Conservation (phyloP, 2,888 invertebrate genomes). For the Cryptophagus acutangulus region DNA sequence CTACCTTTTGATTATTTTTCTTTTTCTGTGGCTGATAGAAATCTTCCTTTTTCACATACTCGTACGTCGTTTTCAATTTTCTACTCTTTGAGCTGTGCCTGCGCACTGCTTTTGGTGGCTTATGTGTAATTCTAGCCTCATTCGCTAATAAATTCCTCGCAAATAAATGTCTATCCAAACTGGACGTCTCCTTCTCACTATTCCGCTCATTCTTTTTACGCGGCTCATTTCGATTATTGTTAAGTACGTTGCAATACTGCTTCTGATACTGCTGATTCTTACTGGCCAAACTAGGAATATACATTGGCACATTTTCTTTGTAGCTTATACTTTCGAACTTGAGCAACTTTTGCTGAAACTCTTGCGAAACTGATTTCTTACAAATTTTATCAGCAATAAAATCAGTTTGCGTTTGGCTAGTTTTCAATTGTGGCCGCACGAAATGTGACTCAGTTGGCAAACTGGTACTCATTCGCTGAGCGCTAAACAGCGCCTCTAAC, state of each 20-base stretch:
- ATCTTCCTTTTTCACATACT: conserved; percentile 46
- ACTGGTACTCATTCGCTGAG: conserved; percentile 31
- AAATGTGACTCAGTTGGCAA: conserved; percentile 34
- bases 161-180: conserved; percentile 47
- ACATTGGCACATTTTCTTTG: conserved; percentile 42
- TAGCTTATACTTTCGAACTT: conserved; percentile 39
- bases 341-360: conserved; percentile 45
- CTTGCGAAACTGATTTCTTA: conserved; percentile 38
- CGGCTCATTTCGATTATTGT: conserved; percentile 45
- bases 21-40: conserved; percentile 33
- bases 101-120: conserved; percentile 68
- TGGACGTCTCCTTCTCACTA: conserved; percentile 41
- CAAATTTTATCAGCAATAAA: conserved; percentile 38
- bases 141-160: conserved; percentile 44
- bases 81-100: conserved; percentile 57
- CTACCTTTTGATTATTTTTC: conserved; percentile 26
- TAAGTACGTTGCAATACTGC: conserved; percentile 46
- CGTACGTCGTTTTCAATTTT: conserved; percentile 43
- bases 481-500: conserved; percentile 62
- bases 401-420: conserved; percentile 46
- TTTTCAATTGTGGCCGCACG: conserved; percentile 36
- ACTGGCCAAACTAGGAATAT: conserved; percentile 54
- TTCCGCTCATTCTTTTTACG: conserved; percentile 23
- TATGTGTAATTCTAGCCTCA: conserved; percentile 58
- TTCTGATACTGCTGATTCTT: conserved; percentile 55